Conservation (phyloP, 1,140 invertebrate genomes). For the Nixonia krombeini region DNA sequence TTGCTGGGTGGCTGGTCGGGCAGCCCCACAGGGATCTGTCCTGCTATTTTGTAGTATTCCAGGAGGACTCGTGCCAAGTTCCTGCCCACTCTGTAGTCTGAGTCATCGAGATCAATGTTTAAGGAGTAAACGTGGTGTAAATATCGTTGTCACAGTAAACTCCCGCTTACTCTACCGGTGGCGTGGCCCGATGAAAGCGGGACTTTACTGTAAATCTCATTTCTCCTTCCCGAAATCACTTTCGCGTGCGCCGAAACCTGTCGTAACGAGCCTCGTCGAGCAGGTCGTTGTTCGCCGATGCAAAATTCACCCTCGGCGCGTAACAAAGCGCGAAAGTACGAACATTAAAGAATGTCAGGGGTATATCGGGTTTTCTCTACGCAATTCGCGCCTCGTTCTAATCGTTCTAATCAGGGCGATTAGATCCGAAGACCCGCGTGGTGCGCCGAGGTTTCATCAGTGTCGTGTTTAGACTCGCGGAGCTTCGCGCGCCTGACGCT, state of each 20-base stretch:
- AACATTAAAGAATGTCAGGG: not conserved
- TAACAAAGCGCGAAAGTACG: too few relatives aligned
- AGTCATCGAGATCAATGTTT: constrained; percentile 7
- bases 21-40: constrained; percentile 76
- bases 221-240: too few relatives aligned
- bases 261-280: too few relatives aligned
- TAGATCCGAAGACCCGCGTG: constrained; percentile 36
- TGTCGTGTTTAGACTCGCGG: constrained; percentile 18
- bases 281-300: too few relatives aligned
- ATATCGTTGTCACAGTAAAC: not conserved
- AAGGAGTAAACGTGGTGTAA: constrained; percentile 12
- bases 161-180: too few relatives aligned
- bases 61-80: constrained; percentile 83
- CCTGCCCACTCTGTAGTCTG: constrained; percentile 78
- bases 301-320: too few relatives aligned
- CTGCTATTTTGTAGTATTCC: constrained; percentile 85
- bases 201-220: too few relatives aligned
- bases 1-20: constrained; percentile 71
- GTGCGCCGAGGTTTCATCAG: constrained; percentile 32
- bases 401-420: constrained; percentile 37
- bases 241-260: too few relatives aligned
- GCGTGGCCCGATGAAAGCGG: too few relatives aligned
- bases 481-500: constrained; percentile 12
- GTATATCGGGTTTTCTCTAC: not conserved
- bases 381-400: constrained; percentile 21